Conservation (phyloP, 2,888 invertebrate genomes). For the Monoplex corrugatus region DNA sequence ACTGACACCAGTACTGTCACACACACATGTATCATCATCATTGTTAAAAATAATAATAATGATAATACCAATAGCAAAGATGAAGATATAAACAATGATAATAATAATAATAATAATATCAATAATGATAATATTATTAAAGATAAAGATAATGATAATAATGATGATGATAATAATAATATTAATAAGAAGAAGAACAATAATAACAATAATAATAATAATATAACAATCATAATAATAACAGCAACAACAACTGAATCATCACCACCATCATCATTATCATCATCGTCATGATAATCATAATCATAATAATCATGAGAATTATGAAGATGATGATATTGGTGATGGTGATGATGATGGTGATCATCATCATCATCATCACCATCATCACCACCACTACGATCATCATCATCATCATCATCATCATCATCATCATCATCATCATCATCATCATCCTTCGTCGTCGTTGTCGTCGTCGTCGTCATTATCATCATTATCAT, state of each 20-base stretch:
- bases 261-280: too few species aligned
- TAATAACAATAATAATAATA: too few species aligned
- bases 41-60: too few species aligned
- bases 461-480: neutral
- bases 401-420: neutral
- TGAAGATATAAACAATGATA: too few species aligned
- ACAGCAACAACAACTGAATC: too few species aligned
- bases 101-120: too few species aligned
- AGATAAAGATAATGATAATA: too few species aligned
- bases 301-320: neutral
- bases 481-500: neutral
- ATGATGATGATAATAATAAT: too few species aligned
- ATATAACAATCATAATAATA: too few species aligned
- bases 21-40: neutral
- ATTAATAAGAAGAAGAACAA: too few species aligned
- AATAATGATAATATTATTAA: too few species aligned
- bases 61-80: too few species aligned
- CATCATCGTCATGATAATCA: neutral
- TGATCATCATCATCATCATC: neutral
- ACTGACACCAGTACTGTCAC: neutral
- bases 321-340: neutral
- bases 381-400: neutral
- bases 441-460: neutral
- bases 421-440: neutral
- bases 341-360: neutral